Base-by-base conservation (phyloP, 2,113 vertebrate genomes). In the Artemisiospiza belli region DNA sequence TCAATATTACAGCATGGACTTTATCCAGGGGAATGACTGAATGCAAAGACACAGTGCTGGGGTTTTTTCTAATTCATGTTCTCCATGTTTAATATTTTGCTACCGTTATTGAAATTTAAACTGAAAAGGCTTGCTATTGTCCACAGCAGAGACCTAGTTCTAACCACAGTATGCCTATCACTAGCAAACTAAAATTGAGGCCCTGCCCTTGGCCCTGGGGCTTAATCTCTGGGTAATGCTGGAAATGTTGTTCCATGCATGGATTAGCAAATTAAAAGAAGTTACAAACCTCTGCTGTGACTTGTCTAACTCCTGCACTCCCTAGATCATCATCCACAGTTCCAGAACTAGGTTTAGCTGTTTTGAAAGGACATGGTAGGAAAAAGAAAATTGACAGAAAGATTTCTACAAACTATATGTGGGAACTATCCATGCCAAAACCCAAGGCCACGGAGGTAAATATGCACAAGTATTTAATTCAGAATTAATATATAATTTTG, bases 251-350 rank as follows among this genome's bases (percentile, higher is more conserved):
- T 82, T 95, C 91, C 94, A 95, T 96, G 94, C 94, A 95, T 95
- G 81, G 91, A 98, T 97, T 93, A 96, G 74, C 88, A 98, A 98
- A 98, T 97, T 96, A 96, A 94, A 97, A 95, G 95, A 96, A 95
- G 77, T 90, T 92, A 86, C 77, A 97, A 95, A 87, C 54, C 79
- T 96, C 81, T 68, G 51, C 84, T 83, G 64, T 72, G 91, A 96
- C 62, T 95, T 90, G 81, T 73, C 70, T 90, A 96, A 97, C 93
- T 96, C 90, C 92, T 96, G 92, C 24, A 96, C 93, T 95, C 81
- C 83, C 85, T 79, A 94, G 80, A 94, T 74, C 83, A 92, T 63
- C 94, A 89, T 84, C 89, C 76, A 57, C 33, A 90, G n/a, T 64
- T 79, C 82, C 28, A 68, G 31, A 54, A 57, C 27, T 47, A 89